phyloP scores from a whole-genome alignment of 2,888 invertebrate species.

The Trileptium ribeirensis region DNA sequence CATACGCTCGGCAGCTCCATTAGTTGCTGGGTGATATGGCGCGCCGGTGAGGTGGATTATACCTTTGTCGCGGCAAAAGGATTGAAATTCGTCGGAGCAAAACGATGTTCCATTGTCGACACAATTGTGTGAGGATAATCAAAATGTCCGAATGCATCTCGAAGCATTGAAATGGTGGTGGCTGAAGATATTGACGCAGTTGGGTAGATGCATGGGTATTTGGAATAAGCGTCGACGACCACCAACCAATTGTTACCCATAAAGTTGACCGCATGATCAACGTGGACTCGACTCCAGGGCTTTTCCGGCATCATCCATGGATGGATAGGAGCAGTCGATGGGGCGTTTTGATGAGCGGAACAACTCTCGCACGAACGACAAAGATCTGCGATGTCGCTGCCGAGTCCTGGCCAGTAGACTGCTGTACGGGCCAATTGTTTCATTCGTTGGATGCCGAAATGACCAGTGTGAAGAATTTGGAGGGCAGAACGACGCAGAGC shows the following conservation, averaged over 20 bases:
- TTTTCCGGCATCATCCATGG: conserved; percentile 7
- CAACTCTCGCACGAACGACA: background rate
- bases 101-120: background rate
- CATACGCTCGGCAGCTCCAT: conserved; percentile 21
- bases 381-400: background rate
- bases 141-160: background rate
- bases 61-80: background rate
- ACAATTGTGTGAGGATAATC: background rate
- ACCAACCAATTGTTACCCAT: background rate
- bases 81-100: background rate
- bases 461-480: background rate
- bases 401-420: background rate
- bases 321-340: background rate
- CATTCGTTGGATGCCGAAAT: background rate
- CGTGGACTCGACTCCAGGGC: background rate
- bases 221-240: background rate
- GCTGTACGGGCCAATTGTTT: background rate
- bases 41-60: conserved; percentile 27
- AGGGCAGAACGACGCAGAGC: background rate
- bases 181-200: background rate
- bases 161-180: background rate
- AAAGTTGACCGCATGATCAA: background rate
- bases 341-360: background rate
- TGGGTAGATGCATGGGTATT: background rate
- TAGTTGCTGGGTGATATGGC: conserved; percentile 37